These are phyloP conservation scores for Mirza zaza DNA, from an alignment of 2,113 vertebrate species.

Conservation along the genomic window DNA sequence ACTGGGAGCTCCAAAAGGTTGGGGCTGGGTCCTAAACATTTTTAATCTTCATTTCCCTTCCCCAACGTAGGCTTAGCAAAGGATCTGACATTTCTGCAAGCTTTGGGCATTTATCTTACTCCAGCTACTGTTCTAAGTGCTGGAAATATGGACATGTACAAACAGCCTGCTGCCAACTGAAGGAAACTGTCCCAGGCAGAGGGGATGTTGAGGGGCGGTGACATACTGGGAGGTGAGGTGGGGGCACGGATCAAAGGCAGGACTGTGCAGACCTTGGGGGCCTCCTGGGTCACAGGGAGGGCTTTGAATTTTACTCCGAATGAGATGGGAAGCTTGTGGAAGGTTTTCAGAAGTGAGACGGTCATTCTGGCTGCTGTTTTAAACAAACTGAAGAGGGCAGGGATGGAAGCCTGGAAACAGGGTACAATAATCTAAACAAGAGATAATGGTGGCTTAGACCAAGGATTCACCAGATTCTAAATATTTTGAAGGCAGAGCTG, in stretches of 20 bases:
- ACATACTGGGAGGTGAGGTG: neutral
- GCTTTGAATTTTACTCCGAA: neutral
- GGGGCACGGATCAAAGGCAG: neutral
- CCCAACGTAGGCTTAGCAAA: neutral
- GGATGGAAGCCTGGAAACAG: neutral
- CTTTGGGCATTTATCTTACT: neutral
- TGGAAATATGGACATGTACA: neutral
- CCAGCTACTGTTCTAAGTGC: neutral
- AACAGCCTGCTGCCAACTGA: neutral
- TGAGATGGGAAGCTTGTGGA: neutral
- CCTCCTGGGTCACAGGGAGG: neutral
- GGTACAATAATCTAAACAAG: neutral
- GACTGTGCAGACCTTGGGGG: neutral
- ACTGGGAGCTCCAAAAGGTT: neutral
- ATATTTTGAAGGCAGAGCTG: neutral
- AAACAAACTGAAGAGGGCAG: slow-evolving; percentile 13
- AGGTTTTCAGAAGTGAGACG: neutral
- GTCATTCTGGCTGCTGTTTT: neutral
- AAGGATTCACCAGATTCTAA: slow-evolving; percentile 7
- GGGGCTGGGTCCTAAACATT: neutral
- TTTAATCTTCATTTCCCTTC: neutral
- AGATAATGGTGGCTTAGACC: neutral
- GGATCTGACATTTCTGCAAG: neutral
- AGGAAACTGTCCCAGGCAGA: neutral
- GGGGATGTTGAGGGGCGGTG: neutral